Base-by-base conservation (phyloP, 2,797 vertebrate genomes). In the Ataeniobius toweri region DNA sequence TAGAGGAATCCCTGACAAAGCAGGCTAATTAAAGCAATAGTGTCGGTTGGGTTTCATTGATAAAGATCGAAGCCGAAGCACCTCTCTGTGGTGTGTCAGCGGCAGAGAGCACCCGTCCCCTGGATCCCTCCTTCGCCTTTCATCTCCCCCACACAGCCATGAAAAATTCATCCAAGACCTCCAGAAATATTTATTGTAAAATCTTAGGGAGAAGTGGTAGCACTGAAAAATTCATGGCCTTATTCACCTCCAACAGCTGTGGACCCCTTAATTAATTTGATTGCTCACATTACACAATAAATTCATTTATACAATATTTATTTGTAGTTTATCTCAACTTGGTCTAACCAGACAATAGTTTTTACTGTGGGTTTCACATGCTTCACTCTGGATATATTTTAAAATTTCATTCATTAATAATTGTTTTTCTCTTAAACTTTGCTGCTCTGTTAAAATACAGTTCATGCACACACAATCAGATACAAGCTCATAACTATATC, bases 211-310 rank as follows among this genome's bases (percentile, higher is more conserved):
- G 94, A 95, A 94, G 93, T 94, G 94, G 94, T 95, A 87, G 90
- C 89, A 85, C 93, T 96, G 88, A 96, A 96, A 96, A 93, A 96
- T 96, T 94, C 83, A 96, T 96, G 92, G 87, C 94, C 84, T 94
- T 92, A 93, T 95, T 95, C 96, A 93, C 92, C 96, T 95, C 95
- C 95, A 97, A 97, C 96, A 98, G 97, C 97, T 98, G 96, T 96
- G 95, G 94, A 97, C 96, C 96, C 94, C 95, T 96, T 97, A 96
- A 98, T 99, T 97, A 98, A 96, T 96, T 96, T 97, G 96, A 98
- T 97, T 97, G 96, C 96, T 93, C 94, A 89, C 91, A 95, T 95
- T 95, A 96, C 89, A 94, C 93, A 93, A 94, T 96, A 95, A 92
- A 95, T 93, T 89, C 51, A 89, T 94, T 94, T 90, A 94, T 93